phyloP scores from a whole-genome alignment of 92 coral and sea anemone species.

The Muricea muricata region DNA sequence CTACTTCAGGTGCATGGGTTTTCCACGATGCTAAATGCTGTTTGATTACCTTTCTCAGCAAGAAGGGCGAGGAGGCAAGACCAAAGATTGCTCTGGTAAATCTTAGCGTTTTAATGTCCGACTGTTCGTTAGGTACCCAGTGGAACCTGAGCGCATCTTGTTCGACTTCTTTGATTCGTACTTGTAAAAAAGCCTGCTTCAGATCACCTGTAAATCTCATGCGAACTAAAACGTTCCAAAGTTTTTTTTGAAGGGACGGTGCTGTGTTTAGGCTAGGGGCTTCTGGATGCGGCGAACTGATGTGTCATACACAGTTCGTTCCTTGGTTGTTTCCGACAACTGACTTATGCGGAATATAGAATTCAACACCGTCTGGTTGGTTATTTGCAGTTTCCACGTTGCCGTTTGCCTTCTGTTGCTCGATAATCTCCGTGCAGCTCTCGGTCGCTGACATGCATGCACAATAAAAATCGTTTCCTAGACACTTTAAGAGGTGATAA shows the following conservation, averaged over 20 bases:
- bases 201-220: slow-evolving; percentile 57
- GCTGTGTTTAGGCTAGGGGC: slow-evolving; percentile 61
- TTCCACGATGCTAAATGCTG: not conserved
- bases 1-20: not conserved
- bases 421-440: not conserved
- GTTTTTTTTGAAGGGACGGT: slow-evolving; percentile 62
- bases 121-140: not conserved
- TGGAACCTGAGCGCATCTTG: slow-evolving; percentile 65
- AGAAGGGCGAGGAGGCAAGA: not conserved
- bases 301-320: slow-evolving; percentile 27
- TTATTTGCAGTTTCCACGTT: not conserved
- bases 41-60: not conserved
- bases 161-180: slow-evolving; percentile 58
- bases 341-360: not conserved
- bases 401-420: slow-evolving; percentile 1
- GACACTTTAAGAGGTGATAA: too few relatives aligned
- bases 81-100: not conserved
- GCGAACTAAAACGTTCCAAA: too few relatives aligned
- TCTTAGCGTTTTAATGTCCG: not conserved
- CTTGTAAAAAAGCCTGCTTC: too few relatives aligned
- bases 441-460: too few relatives aligned
- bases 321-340: not conserved
- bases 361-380: not conserved
- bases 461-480: too few relatives aligned
- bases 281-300: not conserved